Evolutionary conservation across 1,140 invertebrate species (phyloP).

Genomic region (Ladona fulva): DNA sequence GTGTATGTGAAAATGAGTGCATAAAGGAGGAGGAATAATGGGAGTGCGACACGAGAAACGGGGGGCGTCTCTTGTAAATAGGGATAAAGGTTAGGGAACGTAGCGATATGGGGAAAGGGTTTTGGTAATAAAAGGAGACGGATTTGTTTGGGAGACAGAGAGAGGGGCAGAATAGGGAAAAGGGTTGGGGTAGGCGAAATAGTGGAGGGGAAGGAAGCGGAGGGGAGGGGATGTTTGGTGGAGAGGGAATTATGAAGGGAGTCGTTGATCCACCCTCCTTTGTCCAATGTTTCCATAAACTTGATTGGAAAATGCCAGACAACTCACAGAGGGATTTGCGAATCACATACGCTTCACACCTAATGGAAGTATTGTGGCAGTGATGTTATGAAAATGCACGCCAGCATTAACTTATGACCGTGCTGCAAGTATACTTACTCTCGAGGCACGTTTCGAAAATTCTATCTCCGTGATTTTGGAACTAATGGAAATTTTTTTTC

Average conservation of each 20-base stretch:
- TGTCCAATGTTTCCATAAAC: conserved; percentile 9
- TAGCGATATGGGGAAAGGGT: background rate
- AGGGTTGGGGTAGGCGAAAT: background rate
- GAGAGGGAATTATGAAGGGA: background rate
- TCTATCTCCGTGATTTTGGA: too few relatives aligned
- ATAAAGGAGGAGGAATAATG: too few relatives aligned
- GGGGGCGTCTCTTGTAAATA: too few relatives aligned
- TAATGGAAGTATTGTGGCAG: background rate
- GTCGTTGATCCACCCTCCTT: background rate
- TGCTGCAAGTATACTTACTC: too few relatives aligned
- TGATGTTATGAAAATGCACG: background rate
- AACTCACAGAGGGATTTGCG: background rate
- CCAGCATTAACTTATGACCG: background rate
- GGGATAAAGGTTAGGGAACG: too few relatives aligned
- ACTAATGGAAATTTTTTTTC: too few relatives aligned
- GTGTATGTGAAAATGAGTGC: too few relatives aligned
- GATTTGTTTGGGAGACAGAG: background rate
- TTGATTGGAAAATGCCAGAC: conserved; percentile 9
- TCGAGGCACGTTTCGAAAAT: too few relatives aligned
- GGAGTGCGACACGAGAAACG: too few relatives aligned
- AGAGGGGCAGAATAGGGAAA: background rate
- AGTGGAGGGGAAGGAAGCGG: background rate
- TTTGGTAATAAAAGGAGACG: background rate
- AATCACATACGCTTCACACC: background rate
- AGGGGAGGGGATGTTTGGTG: background rate